Percentiles rank a stretch among this genome's conserved stretches.
Evolutionary conservation across 1,140 invertebrate species (phyloP).

Genomic region (Scaptomyza hsui): DNA sequence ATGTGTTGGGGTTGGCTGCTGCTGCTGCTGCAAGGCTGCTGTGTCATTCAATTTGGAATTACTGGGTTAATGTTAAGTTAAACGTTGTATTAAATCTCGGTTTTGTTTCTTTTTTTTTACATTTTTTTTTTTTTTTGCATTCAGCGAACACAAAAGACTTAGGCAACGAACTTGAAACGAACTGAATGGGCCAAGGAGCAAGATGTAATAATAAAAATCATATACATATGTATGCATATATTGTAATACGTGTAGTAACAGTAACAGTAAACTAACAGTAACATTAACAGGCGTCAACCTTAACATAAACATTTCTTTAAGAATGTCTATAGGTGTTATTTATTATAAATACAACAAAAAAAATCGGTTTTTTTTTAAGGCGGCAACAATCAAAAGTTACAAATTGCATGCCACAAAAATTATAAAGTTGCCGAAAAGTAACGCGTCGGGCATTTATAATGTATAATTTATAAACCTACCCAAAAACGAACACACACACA

Average conservation of each 20-base stretch:
- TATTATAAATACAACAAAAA: no score
- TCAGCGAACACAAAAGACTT: slow-evolving; percentile 45
- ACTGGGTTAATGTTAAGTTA: slow-evolving; percentile 55
- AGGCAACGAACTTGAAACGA: slow-evolving; percentile 43
- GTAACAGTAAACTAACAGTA: no score
- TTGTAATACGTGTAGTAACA: no score
- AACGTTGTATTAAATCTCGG: slow-evolving; percentile 23
- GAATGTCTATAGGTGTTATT: background rate
- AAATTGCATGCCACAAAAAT: slow-evolving; percentile 59
- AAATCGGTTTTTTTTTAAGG: background rate
- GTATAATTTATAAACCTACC: slow-evolving; percentile 66
- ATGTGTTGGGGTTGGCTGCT: slow-evolving; percentile 3
- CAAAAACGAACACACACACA: no score
- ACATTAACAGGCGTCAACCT: background rate
- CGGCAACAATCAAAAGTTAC: slow-evolving; percentile 48
- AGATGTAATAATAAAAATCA: background rate
- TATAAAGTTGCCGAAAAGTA: slow-evolving; percentile 64
- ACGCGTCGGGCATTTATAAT: slow-evolving; percentile 73
- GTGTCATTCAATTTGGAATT: slow-evolving; percentile 51
- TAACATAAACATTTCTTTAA: background rate
- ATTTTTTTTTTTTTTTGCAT: background rate
- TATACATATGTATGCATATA: no score
- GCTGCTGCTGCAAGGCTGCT: slow-evolving; percentile 43
- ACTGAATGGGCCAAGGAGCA: background rate
- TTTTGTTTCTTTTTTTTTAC: background rate